Base-by-base conservation (phyloP, 1,140 invertebrate genomes). In the Scaptomyza hsui region DNA sequence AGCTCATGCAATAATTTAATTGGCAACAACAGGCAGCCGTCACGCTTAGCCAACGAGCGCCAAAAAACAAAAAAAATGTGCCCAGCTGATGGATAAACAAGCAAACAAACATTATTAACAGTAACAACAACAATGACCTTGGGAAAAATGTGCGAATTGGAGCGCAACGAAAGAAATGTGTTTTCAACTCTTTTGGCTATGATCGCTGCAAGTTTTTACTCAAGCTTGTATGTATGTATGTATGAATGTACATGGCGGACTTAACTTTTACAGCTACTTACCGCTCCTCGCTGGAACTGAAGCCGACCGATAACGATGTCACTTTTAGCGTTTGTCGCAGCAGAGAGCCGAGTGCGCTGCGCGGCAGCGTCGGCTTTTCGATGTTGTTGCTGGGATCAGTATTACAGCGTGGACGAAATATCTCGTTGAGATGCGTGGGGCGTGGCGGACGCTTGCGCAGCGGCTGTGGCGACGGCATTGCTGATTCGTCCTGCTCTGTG, bases 321-420 rank as follows among this genome's bases (percentile, higher is more conserved):
- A 85, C 78, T 35, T 81, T 85, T 0, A 85, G 49, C 6, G 78
- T 81, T 21, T 85, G 80, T 15, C 78, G 65, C 19, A 85, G 51
- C 45, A 85, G 51, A n/a, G 80, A 85, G n/a, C 78, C 51, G 32
- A 75, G 52, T 6, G 69, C 77, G 47, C 63, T 76, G n/a, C 73
- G 62, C 47, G 70, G 26, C 24, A 39, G 52, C 13, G 51, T 29
- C 35, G 72, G 1, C 37, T 70, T 70, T 12, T 64, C 49, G 12
- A n/a, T 37, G 47, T 15, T 55, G 51, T 29, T 26, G 32, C 19
- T 48, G n/a, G 79, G 77, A 63, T 83, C 79, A 0, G 79, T 83
- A 44, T 77, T 72, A 56, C 76, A 83, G 61, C 79, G 79, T 13
- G 73, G 73, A 1, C 74, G 70, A 53, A 63, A 73, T 7, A 69